Percentiles rank a stretch among this genome's conserved stretches.
Evolutionary conservation across 1,140 invertebrate species (phyloP).

Genomic region (Leptinotarsa lineolata): DNA sequence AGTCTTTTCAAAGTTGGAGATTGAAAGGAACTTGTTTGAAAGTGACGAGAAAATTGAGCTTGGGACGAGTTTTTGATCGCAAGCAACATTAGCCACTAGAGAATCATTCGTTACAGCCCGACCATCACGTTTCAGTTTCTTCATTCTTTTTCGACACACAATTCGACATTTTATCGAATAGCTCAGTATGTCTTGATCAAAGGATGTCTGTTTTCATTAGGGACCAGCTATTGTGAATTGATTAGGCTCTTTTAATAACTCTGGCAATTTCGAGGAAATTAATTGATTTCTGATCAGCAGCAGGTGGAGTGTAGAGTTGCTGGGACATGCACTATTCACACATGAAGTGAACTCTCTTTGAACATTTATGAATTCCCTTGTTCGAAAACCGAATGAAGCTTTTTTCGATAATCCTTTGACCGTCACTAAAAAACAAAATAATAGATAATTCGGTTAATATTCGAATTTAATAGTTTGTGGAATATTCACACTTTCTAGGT

Average conservation of each 20-base stretch:
- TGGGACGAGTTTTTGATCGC: conserved; percentile 46
- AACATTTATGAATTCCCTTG: too few species aligned
- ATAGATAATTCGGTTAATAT: too few species aligned
- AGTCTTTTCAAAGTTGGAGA: conserved; percentile 42
- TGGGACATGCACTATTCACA: too few species aligned
- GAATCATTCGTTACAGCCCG: conserved; percentile 43
- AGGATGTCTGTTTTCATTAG: conserved; percentile 1
- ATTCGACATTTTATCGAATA: conserved; percentile 18
- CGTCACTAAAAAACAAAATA: too few species aligned
- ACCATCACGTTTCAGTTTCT: conserved; percentile 40
- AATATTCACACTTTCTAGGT: too few species aligned
- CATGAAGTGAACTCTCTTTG: too few species aligned
- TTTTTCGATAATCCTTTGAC: too few species aligned
- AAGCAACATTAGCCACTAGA: conserved; percentile 44
- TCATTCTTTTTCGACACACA: not conserved
- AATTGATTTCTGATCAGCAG: not conserved
- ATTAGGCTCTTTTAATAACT: not conserved
- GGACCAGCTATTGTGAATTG: not conserved
- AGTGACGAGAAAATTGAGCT: conserved; percentile 47
- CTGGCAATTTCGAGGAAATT: not conserved
- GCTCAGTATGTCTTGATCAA: not conserved
- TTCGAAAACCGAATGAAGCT: too few species aligned
- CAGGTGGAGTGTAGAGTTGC: too few species aligned
- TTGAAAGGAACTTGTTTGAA: conserved; percentile 48
- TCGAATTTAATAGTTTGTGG: too few species aligned